Evolutionary conservation across 2,888 invertebrate species (phyloP).

Genomic region (Tenodera sinensis): DNA sequence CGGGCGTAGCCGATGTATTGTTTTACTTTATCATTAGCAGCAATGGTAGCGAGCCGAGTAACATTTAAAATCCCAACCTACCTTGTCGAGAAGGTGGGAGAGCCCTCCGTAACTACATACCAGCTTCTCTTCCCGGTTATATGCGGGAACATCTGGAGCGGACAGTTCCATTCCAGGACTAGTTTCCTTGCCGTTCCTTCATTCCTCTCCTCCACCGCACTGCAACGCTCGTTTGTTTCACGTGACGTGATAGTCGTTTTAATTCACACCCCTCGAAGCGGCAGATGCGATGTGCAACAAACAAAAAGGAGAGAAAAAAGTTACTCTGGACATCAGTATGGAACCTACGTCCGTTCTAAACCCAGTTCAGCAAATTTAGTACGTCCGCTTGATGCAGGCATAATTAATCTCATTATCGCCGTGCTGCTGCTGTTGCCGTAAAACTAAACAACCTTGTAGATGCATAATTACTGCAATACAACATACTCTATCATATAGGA

Average conservation of each 20-base stretch:
- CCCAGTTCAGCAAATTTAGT: not conserved
- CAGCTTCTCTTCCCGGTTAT: not conserved
- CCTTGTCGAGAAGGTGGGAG: not conserved
- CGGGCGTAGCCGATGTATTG: not conserved
- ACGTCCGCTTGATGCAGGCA: not conserved
- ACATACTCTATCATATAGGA: no score
- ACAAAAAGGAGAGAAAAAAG: not conserved
- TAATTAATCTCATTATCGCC: not conserved
- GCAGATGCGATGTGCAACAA: not conserved
- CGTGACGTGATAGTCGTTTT: not conserved
- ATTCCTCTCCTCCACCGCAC: constrained; percentile 9
- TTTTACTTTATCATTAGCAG: not conserved
- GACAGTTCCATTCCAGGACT: constrained; percentile 30
- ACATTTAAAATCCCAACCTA: not conserved
- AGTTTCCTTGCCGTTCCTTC: constrained; percentile 20
- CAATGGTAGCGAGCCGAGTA: not conserved
- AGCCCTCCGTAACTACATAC: not conserved
- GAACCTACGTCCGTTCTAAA: not conserved
- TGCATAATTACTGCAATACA: no score
- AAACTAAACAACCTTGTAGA: no score
- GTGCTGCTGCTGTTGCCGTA: no score
- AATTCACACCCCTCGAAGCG: not conserved
- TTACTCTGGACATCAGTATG: not conserved
- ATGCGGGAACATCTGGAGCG: constrained; percentile 30
- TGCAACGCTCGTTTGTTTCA: not conserved